Conservation (phyloP, 2,888 invertebrate species). For the Cephus pygmeus region DNA sequence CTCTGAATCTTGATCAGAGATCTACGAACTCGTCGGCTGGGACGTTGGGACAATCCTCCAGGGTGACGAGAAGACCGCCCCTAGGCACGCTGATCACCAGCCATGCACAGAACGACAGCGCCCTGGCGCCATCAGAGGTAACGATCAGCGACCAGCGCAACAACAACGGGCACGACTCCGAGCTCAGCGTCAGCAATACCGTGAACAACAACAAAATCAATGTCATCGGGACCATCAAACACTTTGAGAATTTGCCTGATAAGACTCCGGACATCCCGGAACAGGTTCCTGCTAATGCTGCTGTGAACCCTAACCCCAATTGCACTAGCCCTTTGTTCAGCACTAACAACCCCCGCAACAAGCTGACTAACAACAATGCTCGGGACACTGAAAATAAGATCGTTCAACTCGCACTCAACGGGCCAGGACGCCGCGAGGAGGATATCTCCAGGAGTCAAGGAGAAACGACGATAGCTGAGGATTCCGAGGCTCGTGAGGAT, state of each 20-base stretch:
- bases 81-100: constrained; percentile 47
- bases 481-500: constrained; percentile 10
- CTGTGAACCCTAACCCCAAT: neutral
- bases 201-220: constrained; percentile 9
- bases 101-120: constrained; percentile 45
- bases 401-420: constrained; percentile 10
- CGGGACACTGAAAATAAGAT: constrained; percentile 39
- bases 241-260: neutral
- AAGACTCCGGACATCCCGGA: neutral
- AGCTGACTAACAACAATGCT: constrained; percentile 55
- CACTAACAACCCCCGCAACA: constrained; percentile 59
- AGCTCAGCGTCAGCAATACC: constrained; percentile 16
- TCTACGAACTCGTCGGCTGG: constrained; percentile 40
- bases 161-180: constrained; percentile 25
- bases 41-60: constrained; percentile 32
- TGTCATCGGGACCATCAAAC: neutral
- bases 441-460: neutral
- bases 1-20: constrained; percentile 33
- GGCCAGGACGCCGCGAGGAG: neutral
- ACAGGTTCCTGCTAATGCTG: neutral
- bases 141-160: constrained; percentile 30
- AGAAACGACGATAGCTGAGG: constrained; percentile 8
- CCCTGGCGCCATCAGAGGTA: constrained; percentile 52
- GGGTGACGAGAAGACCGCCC: constrained; percentile 32
- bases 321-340: constrained; percentile 17